Evolutionary conservation across 2,888 invertebrate species (phyloP).

Genomic region (Myathropa florea): DNA sequence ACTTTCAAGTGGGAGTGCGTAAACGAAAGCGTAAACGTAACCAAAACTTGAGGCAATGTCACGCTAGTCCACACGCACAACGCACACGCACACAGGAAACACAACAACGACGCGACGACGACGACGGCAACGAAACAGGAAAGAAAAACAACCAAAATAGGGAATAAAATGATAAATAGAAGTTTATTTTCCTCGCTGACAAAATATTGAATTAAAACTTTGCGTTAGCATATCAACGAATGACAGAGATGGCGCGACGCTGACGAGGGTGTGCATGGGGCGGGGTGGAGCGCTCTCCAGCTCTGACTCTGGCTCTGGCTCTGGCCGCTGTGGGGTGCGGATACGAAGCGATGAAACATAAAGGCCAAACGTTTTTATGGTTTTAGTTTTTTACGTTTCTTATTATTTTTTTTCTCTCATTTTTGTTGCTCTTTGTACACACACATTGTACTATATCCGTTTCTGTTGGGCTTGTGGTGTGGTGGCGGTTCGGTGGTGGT

Average conservation of each 20-base stretch:
- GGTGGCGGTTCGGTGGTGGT: not conserved
- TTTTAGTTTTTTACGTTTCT: constrained; percentile 30
- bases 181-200: constrained; percentile 45
- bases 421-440: not conserved
- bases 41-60: not conserved
- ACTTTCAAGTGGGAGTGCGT: constrained; percentile 47
- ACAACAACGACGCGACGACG: not conserved
- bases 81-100: not conserved
- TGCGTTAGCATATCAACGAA: constrained; percentile 15
- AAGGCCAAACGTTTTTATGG: constrained; percentile 46
- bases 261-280: not conserved
- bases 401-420: constrained; percentile 9
- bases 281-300: not conserved
- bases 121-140: not conserved
- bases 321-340: not conserved
- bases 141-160: not conserved
- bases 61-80: constrained; percentile 6
- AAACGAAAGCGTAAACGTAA: not conserved
- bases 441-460: not conserved
- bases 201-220: constrained; percentile 59
- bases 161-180: constrained; percentile 4
- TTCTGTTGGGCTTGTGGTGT: not conserved
- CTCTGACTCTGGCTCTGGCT: not conserved
- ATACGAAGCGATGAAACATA: constrained; percentile 36
- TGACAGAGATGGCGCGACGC: not conserved